A percentile compares a stretch with the other conserved stretches of the same genome.
These are phyloP conservation scores for Diarsia dahlii DNA, from an alignment of 2,888 invertebrate species.

Conservation along the genomic window DNA sequence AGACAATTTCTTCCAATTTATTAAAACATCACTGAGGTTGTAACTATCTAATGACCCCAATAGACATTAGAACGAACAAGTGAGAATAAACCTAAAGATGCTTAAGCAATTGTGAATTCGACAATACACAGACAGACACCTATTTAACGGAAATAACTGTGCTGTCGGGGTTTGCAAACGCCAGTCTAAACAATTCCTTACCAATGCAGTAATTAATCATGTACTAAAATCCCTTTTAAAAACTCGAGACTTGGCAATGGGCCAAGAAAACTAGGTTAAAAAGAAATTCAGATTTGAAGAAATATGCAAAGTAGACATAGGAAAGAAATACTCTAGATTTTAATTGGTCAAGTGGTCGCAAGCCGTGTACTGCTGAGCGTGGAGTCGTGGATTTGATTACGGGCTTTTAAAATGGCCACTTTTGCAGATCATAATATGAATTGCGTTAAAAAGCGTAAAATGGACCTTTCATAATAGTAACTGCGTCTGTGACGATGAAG, in stretches of 20 bases:
- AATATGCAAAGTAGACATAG: constrained; percentile 27
- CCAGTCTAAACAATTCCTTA: constrained; percentile 16
- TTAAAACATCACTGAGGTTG: neutral
- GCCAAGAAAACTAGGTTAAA: constrained; percentile 37
- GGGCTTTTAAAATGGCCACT: neutral
- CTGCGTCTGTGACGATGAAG: too few relatives aligned
- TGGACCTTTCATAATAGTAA: too few relatives aligned
- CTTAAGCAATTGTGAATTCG: neutral
- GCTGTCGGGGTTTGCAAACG: neutral
- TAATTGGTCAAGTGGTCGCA: neutral
- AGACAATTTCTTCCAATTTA: neutral
- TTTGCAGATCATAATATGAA: too few relatives aligned
- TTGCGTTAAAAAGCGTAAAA: too few relatives aligned
- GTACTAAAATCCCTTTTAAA: constrained; percentile 17
- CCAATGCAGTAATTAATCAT: constrained; percentile 24
- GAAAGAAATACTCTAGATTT: neutral
- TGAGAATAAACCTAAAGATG: neutral
- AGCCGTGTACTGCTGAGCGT: too few relatives aligned
- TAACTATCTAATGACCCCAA: neutral
- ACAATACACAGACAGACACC: neutral
- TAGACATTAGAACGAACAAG: neutral
- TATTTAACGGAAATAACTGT: neutral
- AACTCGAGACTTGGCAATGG: constrained; percentile 30
- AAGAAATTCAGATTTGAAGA: constrained; percentile 26
- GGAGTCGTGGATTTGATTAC: neutral